Percentiles rank a stretch among this genome's conserved stretches.
phyloP scores from a whole-genome alignment of 2,888 invertebrate species.

The Papilio demoleus region DNA sequence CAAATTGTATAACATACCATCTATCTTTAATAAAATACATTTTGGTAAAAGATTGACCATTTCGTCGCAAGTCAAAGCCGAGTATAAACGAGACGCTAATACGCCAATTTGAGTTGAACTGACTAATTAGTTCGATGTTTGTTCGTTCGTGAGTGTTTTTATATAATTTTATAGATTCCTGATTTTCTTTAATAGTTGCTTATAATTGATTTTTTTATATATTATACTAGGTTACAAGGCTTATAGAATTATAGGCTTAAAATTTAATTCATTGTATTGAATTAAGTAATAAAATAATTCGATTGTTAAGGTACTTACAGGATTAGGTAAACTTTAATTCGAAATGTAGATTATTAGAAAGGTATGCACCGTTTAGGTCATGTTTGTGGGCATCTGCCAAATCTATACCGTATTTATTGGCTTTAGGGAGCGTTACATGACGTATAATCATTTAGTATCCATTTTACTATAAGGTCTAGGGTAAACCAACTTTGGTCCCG shows the following conservation, averaged over 20 bases:
- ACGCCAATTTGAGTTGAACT: background rate
- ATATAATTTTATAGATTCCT: background rate
- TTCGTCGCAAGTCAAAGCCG: background rate
- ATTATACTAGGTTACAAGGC: conserved; percentile 15
- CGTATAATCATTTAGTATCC: conserved; percentile 36
- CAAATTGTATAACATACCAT: no score
- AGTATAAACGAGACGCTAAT: background rate
- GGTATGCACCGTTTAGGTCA: conserved; percentile 49
- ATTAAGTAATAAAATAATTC: conserved; percentile 48
- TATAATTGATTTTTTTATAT: conserved; percentile 46
- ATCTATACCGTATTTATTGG: conserved; percentile 4
- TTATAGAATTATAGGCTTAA: background rate
- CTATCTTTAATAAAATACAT: no score
- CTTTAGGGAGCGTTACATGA: conserved; percentile 40
- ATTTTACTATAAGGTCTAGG: conserved; percentile 2
- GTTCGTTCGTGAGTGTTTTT: conserved; percentile 5
- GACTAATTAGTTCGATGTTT: conserved; percentile 3
- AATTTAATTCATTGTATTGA: conserved; percentile 45
- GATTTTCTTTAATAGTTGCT: conserved; percentile 43
- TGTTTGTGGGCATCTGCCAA: conserved; percentile 19
- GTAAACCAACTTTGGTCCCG: background rate
- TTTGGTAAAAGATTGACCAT: no score
- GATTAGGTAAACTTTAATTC: conserved; percentile 58
- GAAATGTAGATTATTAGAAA: conserved; percentile 50
- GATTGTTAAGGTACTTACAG: conserved; percentile 61